Evolutionary conservation across 2,113 vertebrate genomes (phyloP), one percentile per base, ranked within the genome.

Genomic region (Pedionomus torquatus): DNA sequence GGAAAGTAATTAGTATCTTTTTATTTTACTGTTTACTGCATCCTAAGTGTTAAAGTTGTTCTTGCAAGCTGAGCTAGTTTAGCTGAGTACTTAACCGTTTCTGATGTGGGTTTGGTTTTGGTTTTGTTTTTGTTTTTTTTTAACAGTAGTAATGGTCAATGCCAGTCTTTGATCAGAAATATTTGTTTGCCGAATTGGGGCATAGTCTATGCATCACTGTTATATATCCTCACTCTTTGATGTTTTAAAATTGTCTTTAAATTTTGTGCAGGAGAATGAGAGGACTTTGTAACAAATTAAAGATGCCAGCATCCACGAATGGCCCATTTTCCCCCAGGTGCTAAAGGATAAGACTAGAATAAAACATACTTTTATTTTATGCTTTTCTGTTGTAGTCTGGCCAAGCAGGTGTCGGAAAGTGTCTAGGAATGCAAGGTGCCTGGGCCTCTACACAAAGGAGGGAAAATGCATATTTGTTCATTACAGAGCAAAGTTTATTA

Each of bases 111-210:
- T 26, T 9, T 23, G 28, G 5, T 20, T 30, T 25, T 33, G n/a
- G n/a, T 28, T 18, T n/a, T 35, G 11, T 5, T 33, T 7, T 44
- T 51, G 6, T 10, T 13, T 24, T 17, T 28, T 28, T 46, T 46
- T 58, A 35, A 19, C 44, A 48, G 30, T 52, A 19, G 48, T 41
- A 69, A 17, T 91, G 60, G 23, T 55, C 68, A 68, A 7, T 81
- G 81, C 9, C 54, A 89, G 55, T 39, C 17, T 85, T 91, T 92
- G 83, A 75, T 76, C n/a, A 81, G 76, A 90, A 95, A 87, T 83
- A 79, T 5, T 11, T 74, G 14, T 74, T 60, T 83, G 9, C 69
- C 26, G 41, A 52, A 33, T 7, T 30, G 86, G 30, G 68, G 83
- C n/a, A 18, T 12, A 52, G 33, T 21, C 79, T 46, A 4, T 85